Percentiles rank a stretch among this genome's conserved stretches.
These are phyloP conservation scores for Zaprionus gabonicus DNA, from an alignment of 1,140 invertebrate genomes.

Conservation along the genomic window DNA sequence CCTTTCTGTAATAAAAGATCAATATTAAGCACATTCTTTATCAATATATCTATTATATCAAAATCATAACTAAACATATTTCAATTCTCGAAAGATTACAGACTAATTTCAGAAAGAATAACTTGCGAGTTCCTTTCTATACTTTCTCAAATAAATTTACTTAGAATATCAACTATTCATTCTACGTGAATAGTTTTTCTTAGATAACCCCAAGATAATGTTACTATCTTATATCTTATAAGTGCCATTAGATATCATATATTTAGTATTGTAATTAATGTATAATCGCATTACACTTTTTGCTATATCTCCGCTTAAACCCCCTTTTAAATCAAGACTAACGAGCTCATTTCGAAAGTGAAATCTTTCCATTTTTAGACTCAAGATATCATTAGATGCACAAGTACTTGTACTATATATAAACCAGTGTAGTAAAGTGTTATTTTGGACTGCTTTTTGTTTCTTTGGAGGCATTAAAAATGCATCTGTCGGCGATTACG, in stretches of 20 bases:
- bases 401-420: not conserved
- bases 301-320: not conserved
- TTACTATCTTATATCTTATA: too few species aligned
- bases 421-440: not conserved
- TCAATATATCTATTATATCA: too few species aligned
- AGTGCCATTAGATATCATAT: too few species aligned
- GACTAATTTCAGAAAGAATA: not conserved
- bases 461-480: constrained; percentile 30
- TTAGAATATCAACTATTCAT: too few species aligned
- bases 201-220: too few species aligned
- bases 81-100: not conserved
- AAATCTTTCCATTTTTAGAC: not conserved
- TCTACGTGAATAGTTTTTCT: too few species aligned
- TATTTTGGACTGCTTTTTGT: not conserved
- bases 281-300: too few species aligned
- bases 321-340: not conserved
- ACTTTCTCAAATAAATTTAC: too few species aligned
- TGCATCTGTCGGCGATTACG: constrained; percentile 32
- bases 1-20: too few species aligned
- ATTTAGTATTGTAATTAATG: too few species aligned
- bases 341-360: not conserved
- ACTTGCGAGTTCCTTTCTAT: not conserved
- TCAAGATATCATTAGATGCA: not conserved
- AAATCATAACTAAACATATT: too few species aligned
- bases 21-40: too few species aligned